Conservation (phyloP, 2,113 vertebrate species). For the Campylomormyrus tamandua region DNA sequence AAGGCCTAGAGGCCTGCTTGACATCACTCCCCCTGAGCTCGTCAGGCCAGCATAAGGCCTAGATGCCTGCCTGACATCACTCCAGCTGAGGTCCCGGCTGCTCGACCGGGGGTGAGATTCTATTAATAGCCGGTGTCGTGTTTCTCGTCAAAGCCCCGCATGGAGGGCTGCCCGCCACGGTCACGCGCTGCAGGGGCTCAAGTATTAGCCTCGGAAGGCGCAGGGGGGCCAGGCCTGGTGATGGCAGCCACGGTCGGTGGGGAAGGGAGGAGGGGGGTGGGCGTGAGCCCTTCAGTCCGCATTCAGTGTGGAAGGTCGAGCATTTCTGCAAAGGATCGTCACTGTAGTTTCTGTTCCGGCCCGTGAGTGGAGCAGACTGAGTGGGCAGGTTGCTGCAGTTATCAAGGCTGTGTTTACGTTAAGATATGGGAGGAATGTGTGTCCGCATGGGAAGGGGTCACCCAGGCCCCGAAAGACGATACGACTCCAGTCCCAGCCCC, state of each 20-base stretch:
- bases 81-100: background rate
- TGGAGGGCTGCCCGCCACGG: background rate
- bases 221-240: background rate
- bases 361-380: background rate
- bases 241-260: background rate
- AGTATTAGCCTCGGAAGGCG: constrained; percentile 31
- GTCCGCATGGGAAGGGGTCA: constrained; percentile 53
- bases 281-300: background rate
- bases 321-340: background rate
- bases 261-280: background rate
- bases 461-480: background rate
- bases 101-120: background rate
- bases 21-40: background rate
- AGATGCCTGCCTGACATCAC: background rate
- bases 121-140: constrained; percentile 43
- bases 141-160: constrained; percentile 41
- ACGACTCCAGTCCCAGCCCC: background rate
- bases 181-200: constrained; percentile 12
- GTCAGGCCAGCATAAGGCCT: background rate
- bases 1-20: too few relatives aligned
- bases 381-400: background rate
- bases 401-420: constrained; percentile 43
- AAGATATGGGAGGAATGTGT: constrained; percentile 53
- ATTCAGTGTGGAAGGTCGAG: background rate
- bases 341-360: background rate